Conservation (phyloP, 2,888 invertebrate species). For the Eudasyphora cyanicolor region DNA sequence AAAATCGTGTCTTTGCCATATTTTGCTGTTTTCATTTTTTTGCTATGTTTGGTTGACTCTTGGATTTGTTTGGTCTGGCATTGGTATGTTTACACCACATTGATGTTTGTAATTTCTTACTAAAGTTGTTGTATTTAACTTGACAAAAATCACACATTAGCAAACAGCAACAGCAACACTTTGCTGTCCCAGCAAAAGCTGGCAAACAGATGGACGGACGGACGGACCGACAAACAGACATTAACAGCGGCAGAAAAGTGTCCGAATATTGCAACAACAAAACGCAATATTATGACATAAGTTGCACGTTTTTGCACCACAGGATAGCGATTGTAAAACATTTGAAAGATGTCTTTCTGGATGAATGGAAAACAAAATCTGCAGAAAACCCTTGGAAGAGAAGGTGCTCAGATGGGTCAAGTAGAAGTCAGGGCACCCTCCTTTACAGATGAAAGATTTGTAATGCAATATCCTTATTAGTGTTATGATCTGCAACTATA, state of each 20-base stretch:
- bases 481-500: background rate
- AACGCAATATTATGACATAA: conserved; percentile 69
- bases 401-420: background rate
- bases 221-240: too few species aligned
- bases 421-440: background rate
- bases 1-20: conserved; percentile 67
- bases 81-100: conserved; percentile 61
- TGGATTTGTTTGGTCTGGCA: conserved; percentile 17
- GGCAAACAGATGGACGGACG: too few species aligned
- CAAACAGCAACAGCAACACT: conserved; percentile 57
- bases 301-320: conserved; percentile 68
- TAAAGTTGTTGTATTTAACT: conserved; percentile 61
- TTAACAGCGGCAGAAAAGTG: conserved; percentile 19
- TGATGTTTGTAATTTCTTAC: conserved; percentile 62
- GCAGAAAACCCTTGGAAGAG: background rate
- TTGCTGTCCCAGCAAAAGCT: conserved; percentile 48
- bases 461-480: background rate
- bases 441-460: too few species aligned
- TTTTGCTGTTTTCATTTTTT: conserved; percentile 46
- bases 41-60: conserved; percentile 7
- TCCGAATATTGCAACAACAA: conserved; percentile 24
- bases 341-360: conserved; percentile 63
- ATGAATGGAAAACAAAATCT: conserved; percentile 19
- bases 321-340: conserved; percentile 65
- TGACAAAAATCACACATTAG: conserved; percentile 69